Base-by-base conservation (phyloP, 2,113 vertebrate genomes). In the Notechis scutatus region DNA sequence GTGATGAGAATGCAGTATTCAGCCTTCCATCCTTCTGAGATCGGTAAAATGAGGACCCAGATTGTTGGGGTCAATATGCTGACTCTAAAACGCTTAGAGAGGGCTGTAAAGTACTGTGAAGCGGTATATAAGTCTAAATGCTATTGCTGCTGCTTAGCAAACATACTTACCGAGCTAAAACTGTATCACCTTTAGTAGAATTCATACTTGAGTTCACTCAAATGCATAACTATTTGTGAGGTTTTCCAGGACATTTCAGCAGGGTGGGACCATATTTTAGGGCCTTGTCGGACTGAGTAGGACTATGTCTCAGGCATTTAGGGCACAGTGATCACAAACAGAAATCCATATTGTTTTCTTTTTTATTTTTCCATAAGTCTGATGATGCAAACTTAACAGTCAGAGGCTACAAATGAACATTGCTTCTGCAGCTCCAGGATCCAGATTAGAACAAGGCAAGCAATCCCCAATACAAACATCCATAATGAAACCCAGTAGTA, bases 401-500 rank as follows among this genome's bases (percentile, higher is more conserved):
- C 92, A 87, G 95, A 54, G 0, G 95, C 52, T 39, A 95, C 26
- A 0, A 54, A 61, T 18, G 96, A 81, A 59, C 95, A 94, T 93
- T 96, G 95, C 34, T 26, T 0, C 94, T 96, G 96, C 92, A 96
- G 2, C 94, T 97, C 94, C 74, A 97, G 89, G 64, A 95, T 92
- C 0, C 94, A 96, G 93, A 98, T 0, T 2, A 96, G 90, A 18
- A 98, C 26, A 26, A 98, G 93, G 89, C 97, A 97, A 91, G 97
- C 86, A 1, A 98, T 91, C 87, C 97, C 96, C 3, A 97, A 90
- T 61, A 98, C 95, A 92, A 97, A 97, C 14, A 97, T 89, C 95
- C 96, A 97, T 91, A 97, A 88, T 24, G 98, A 95, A 92, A 96
- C 18, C 97, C 97, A 97, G 94, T 95, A 97, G 88, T 97, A 96